Conservation (phyloP, 1,140 invertebrate genomes). For the Spodoptera litura region DNA sequence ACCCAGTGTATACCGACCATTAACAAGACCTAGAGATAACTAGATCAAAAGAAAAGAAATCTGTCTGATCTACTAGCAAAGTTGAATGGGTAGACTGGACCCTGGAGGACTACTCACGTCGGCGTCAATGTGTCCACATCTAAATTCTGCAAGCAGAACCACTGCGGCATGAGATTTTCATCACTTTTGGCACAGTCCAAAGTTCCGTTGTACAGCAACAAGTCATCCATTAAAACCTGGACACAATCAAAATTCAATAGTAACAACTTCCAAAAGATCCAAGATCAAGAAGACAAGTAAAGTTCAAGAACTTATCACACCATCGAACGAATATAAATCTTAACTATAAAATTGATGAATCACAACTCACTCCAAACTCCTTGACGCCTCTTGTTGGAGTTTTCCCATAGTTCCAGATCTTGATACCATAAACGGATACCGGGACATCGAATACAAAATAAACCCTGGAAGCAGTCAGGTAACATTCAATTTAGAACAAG, state of each 20-base stretch:
- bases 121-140: constrained; percentile 68
- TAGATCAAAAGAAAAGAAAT: background rate
- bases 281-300: no score
- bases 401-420: constrained; percentile 95
- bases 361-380: constrained; percentile 90
- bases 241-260: constrained; percentile 36
- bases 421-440: constrained; percentile 90
- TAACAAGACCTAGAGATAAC: background rate
- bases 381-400: constrained; percentile 91
- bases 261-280: no score
- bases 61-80: background rate
- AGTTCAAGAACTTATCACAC: no score
- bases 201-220: constrained; percentile 91
- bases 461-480: constrained; percentile 81
- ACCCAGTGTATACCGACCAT: background rate
- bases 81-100: background rate
- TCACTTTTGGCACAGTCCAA: constrained; percentile 82
- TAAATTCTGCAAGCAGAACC: constrained; percentile 72
- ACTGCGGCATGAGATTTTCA: constrained; percentile 72
- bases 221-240: constrained; percentile 91
- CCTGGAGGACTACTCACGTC: constrained; percentile 59
- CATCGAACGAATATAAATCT: no score
- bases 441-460: constrained; percentile 93
- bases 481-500: no score
- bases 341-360: no score